Conservation (phyloP, 2,797 vertebrate species). For the Falco peregrinus region DNA sequence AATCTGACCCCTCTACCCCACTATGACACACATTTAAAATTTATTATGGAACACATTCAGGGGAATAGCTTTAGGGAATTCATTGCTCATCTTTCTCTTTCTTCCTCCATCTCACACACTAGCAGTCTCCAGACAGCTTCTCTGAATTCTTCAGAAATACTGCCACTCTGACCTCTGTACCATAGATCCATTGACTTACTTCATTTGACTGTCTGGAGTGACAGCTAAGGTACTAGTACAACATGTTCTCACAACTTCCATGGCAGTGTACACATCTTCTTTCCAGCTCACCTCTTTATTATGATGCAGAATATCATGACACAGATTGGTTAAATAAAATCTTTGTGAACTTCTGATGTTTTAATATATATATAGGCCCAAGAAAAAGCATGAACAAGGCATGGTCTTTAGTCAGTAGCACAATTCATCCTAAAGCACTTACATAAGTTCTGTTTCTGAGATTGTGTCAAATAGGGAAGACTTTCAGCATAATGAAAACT, state of each 20-base stretch:
- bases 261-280: slow-evolving; percentile 41
- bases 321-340: slow-evolving; percentile 11
- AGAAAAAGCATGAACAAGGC: background rate
- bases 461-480: background rate
- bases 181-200: slow-evolving; percentile 67
- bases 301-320: slow-evolving; percentile 43
- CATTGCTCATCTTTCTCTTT: slow-evolving; percentile 62
- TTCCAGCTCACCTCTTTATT: slow-evolving; percentile 48
- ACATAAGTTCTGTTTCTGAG: background rate
- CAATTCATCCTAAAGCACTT: background rate
- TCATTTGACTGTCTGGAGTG: slow-evolving; percentile 70
- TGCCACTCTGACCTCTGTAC: slow-evolving; percentile 67
- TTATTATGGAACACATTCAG: slow-evolving; percentile 55
- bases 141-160: slow-evolving; percentile 70
- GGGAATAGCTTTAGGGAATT: slow-evolving; percentile 67
- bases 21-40: slow-evolving; percentile 58
- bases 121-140: slow-evolving; percentile 68
- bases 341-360: background rate
- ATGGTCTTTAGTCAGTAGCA: background rate
- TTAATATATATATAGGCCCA: background rate
- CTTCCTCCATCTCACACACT: slow-evolving; percentile 56
- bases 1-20: slow-evolving; percentile 40
- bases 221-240: slow-evolving; percentile 72
- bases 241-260: slow-evolving; percentile 67
- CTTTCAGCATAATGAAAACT: background rate